Conservation (phyloP, 2,113 vertebrate species). For the Serinus canaria region DNA sequence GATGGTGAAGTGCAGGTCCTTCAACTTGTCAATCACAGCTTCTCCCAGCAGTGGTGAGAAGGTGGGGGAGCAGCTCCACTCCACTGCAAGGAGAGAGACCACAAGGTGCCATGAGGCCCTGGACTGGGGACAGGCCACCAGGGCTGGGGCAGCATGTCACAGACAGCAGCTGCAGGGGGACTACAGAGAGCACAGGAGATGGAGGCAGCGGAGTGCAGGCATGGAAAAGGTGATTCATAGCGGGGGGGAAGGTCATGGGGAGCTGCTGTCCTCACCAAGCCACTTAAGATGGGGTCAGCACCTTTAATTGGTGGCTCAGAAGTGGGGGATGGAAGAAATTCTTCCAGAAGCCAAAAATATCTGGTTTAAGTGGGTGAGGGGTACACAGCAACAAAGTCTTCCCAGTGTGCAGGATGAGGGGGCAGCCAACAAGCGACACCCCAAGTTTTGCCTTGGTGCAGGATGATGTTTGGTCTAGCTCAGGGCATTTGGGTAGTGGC, state of each 20-base stretch:
- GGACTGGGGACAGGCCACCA: background rate
- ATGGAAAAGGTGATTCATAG: background rate
- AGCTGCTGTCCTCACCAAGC: background rate
- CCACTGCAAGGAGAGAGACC: conserved; percentile 75
- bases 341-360: background rate
- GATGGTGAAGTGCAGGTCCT: conserved; percentile 80
- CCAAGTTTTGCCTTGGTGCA: background rate
- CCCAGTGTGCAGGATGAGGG: background rate
- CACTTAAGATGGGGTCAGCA: background rate
- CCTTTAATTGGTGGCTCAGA: background rate
- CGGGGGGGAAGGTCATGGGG: fast-evolving
- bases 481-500: background rate
- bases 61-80: conserved; percentile 82
- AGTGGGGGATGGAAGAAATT: background rate
- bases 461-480: background rate
- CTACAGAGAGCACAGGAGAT: background rate
- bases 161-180: background rate
- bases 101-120: background rate
- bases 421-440: background rate
- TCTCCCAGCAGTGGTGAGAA: conserved; percentile 80
- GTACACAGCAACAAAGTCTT: background rate
- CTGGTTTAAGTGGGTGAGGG: background rate
- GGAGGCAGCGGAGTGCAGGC: background rate
- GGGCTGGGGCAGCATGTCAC: background rate
- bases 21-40: conserved; percentile 79